Conservation (phyloP, 2,797 vertebrate species). For the Aplochiton taeniatus region DNA sequence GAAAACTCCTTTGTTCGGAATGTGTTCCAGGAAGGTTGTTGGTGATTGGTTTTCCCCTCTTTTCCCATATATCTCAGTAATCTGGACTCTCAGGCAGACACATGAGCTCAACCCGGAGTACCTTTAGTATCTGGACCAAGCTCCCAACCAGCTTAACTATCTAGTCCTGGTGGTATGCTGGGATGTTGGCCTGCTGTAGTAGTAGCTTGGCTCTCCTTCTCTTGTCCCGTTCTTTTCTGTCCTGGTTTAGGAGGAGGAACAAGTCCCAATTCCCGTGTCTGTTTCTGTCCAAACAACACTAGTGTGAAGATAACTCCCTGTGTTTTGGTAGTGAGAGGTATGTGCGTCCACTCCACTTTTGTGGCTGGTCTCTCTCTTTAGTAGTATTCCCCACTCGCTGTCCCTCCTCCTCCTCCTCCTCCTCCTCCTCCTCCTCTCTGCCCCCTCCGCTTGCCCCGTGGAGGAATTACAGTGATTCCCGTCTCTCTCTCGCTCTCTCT, state of each 20-base stretch:
- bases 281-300: not conserved
- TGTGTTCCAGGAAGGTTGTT: not conserved
- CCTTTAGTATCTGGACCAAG: too few species aligned
- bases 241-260: constrained; percentile 27
- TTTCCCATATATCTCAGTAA: not conserved
- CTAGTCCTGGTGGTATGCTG: constrained; percentile 31
- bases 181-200: constrained; percentile 40
- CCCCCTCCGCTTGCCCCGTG: constrained; percentile 29
- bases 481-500: constrained; percentile 18
- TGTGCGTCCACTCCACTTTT: constrained; percentile 1
- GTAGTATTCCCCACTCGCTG: constrained; percentile 39
- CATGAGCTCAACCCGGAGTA: too few species aligned
- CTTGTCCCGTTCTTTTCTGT: constrained; percentile 22
- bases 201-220: constrained; percentile 40
- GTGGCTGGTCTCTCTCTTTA: constrained; percentile 48
- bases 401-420: not conserved
- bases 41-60: not conserved
- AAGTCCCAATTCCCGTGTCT: not conserved
- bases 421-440: constrained; percentile 55
- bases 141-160: constrained; percentile 42
- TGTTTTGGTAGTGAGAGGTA: not conserved
- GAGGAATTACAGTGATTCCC: too few species aligned
- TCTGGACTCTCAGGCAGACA: too few species aligned
- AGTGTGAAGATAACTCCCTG: not conserved
- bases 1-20: not conserved